Conservation (phyloP, 2,113 vertebrate genomes). For the Odobenus rosmarus region DNA sequence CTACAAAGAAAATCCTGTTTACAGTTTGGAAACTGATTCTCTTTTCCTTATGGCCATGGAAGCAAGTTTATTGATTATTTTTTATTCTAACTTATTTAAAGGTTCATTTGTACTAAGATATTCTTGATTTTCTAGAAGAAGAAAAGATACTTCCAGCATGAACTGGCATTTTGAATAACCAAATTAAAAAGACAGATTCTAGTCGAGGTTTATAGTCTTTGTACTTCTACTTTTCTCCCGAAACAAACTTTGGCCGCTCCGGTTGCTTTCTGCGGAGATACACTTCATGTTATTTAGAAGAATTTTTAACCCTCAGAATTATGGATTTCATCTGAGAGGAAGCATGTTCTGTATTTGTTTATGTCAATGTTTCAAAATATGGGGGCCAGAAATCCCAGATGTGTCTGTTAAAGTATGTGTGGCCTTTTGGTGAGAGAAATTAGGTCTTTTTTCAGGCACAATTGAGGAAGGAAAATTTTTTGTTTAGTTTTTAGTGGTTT, state of each 20-base stretch:
- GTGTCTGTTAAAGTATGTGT: constrained; percentile 51
- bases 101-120: not conserved
- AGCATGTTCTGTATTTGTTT: constrained; percentile 26
- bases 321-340: not conserved
- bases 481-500: constrained; percentile 81
- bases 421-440: constrained; percentile 25
- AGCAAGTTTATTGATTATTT: constrained; percentile 21
- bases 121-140: constrained; percentile 39
- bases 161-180: not conserved
- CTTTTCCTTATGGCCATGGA: not conserved
- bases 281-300: constrained; percentile 37
- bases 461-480: constrained; percentile 64
- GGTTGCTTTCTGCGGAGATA: constrained; percentile 39
- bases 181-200: constrained; percentile 14
- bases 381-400: constrained; percentile 14
- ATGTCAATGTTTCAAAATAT: constrained; percentile 37
- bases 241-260: constrained; percentile 1
- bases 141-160: not conserved
- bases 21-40: not conserved
- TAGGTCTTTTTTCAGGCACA: constrained; percentile 60
- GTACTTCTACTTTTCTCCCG: not conserved
- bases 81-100: not conserved
- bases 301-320: constrained; percentile 42
- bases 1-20: not conserved
- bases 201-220: not conserved